Conservation (phyloP, 1,140 invertebrate species). For the Bursaphelenchus mucronatus region DNA sequence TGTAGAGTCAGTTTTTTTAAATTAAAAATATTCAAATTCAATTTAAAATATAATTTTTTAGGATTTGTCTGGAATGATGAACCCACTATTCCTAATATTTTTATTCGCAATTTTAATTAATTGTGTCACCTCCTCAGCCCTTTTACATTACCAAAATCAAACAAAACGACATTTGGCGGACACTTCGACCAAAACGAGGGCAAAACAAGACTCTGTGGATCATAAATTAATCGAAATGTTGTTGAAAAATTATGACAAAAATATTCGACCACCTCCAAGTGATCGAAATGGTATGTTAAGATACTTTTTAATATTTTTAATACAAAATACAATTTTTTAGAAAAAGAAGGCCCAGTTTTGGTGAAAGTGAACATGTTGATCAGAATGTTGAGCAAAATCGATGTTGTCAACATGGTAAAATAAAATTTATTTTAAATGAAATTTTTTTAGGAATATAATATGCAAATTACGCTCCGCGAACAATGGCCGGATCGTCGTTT, state of each 20-base stretch:
- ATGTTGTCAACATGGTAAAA: slow-evolving; percentile 84
- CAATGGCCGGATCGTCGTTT: slow-evolving; percentile 87
- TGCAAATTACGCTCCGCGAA: slow-evolving; percentile 83
- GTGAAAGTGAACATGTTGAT: slow-evolving; percentile 79
- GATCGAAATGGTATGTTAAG: slow-evolving; percentile 10
- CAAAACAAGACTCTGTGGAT: slow-evolving; percentile 3
- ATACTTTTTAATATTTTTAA: slow-evolving; percentile 2
- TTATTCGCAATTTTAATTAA: not conserved
- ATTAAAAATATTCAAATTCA: not conserved
- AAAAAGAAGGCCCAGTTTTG: slow-evolving; percentile 63
- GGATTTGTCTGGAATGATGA: not conserved
- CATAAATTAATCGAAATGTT: slow-evolving; percentile 23
- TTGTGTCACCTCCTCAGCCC: not conserved
- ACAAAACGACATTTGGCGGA: not conserved
- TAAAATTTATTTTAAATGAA: slow-evolving; percentile 5
- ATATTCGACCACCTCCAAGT: slow-evolving; percentile 25
- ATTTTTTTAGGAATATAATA: slow-evolving; percentile 37
- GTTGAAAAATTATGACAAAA: slow-evolving; percentile 33
- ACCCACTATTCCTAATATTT: not conserved
- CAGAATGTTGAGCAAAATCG: slow-evolving; percentile 92
- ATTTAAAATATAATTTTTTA: not conserved
- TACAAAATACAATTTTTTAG: slow-evolving; percentile 27
- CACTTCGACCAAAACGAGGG: not conserved
- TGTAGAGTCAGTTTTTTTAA: not conserved
- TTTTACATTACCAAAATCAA: not conserved